Base-by-base conservation (phyloP, 2,113 vertebrate species). In the Etheostoma spectabile region DNA sequence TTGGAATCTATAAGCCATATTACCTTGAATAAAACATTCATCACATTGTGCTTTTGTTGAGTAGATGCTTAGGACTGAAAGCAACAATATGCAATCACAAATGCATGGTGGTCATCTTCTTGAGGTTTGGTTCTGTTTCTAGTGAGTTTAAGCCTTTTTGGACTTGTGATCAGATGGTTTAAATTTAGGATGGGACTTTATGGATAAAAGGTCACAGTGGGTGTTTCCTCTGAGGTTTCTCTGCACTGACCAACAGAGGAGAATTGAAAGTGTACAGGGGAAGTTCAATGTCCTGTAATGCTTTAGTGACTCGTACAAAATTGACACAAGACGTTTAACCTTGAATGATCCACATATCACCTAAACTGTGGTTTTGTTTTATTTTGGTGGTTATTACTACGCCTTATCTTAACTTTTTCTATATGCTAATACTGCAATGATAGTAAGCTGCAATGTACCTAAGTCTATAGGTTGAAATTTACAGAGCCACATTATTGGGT, bases 241-340 rank as follows among this genome's bases (percentile, higher is more conserved):
- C 16, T 52, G 24, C 48, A 30, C 14, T 48, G 51, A 74, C 4
- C 16, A 49, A 53, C 2, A 38, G 8, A 73, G 19, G 18, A 62
- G 78, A 79, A 84, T 10, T 35, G 55, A 64, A 71, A 77, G 35
- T 18, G 4, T 12, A 6, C 13, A 38, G 30, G 1, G 60, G 64
- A 77, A 70, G 38, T 53, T 52, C 0, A 46, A 64, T 35, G 3
- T 66, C 12, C 7, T 55, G 62, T 15, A 21, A 71, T 14, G 57
- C 45, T 51, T 53, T 8, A 42, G 14, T 18, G 38, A 68, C 14
- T 38, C 30, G 3, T 8, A 11, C 14, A 55, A 55, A 12, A 62
- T 1, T n/a, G 24, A n/a, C 38, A 7, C 10, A 3, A 18, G 30
- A 35, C 24, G 1, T 35, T 56, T 7, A 24, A 48, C 46, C 52